These are phyloP conservation scores for Acrossocheilus wenchowensis DNA, from an alignment of 2,797 vertebrate species.

Conservation along the genomic window DNA sequence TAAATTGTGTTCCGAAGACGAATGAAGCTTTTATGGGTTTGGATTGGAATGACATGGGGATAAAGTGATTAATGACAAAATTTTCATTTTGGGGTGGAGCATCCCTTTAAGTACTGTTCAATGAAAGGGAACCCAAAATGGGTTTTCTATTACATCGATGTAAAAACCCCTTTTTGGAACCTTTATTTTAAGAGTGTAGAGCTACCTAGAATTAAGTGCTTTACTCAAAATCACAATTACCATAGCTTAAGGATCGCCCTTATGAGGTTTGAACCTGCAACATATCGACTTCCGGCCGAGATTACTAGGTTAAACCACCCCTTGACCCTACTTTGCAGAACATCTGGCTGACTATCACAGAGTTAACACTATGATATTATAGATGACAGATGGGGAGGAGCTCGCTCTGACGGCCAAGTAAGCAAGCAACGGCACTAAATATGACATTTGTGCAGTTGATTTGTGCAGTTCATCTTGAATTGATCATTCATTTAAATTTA, in stretches of 20 bases:
- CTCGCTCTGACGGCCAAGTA: not conserved
- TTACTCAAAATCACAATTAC: not conserved
- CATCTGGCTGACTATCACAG: slow-evolving; percentile 38
- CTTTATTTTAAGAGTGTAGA: no score
- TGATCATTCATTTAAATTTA: not conserved
- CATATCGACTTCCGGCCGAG: not conserved
- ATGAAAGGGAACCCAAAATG: no score
- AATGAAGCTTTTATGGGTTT: no score
- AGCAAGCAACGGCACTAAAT: not conserved
- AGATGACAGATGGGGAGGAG: not conserved
- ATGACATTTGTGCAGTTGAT: slow-evolving; percentile 1
- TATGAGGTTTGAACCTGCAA: not conserved
- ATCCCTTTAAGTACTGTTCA: no score
- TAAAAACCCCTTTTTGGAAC: no score
- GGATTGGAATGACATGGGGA: no score
- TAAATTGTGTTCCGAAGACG: no score
- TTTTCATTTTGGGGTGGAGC: no score
- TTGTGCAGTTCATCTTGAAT: not conserved
- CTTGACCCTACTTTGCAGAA: not conserved
- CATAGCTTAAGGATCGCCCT: not conserved
- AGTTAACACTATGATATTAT: slow-evolving; percentile 6
- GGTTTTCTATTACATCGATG: no score
- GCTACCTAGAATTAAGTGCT: not conserved
- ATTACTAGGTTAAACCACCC: not conserved
- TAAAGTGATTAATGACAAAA: no score